Evolutionary conservation across 2,113 vertebrate species (phyloP).

Genomic region (Etia nguti): DNA sequence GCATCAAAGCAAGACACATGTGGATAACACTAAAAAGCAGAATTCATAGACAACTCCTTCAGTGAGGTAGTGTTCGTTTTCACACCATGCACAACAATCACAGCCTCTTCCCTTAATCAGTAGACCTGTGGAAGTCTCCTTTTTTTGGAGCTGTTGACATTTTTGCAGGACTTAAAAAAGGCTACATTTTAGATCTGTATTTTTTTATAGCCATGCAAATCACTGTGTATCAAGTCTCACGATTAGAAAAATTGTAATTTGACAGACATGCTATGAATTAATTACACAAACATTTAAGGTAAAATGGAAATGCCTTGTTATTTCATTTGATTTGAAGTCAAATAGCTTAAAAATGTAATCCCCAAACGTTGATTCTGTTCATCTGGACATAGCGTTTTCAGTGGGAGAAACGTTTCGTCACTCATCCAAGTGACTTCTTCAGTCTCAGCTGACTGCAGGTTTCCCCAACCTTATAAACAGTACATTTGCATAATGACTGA

Average conservation of each 20-base stretch:
- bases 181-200: not conserved
- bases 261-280: not conserved
- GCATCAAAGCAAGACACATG: conserved; percentile 36
- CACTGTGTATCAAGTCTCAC: not conserved
- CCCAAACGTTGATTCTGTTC: too few relatives aligned
- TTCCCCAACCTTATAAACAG: too few relatives aligned
- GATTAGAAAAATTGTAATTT: not conserved
- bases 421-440: too few relatives aligned
- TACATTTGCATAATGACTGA: too few relatives aligned
- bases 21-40: conserved; percentile 39
- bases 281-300: not conserved
- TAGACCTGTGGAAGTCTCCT: not conserved
- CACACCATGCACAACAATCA: conserved; percentile 51
- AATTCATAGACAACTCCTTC: conserved; percentile 11
- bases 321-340: not conserved
- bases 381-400: too few relatives aligned
- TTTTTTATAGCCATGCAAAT: not conserved
- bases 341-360: not conserved
- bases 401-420: too few relatives aligned
- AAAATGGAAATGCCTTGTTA: not conserved
- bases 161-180: not conserved
- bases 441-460: too few relatives aligned
- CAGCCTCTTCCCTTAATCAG: conserved; percentile 18
- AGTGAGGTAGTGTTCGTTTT: conserved; percentile 45
- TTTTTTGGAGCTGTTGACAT: not conserved